phyloP scores from a whole-genome alignment of 2,888 invertebrate species.

The Microplitis manilae region DNA sequence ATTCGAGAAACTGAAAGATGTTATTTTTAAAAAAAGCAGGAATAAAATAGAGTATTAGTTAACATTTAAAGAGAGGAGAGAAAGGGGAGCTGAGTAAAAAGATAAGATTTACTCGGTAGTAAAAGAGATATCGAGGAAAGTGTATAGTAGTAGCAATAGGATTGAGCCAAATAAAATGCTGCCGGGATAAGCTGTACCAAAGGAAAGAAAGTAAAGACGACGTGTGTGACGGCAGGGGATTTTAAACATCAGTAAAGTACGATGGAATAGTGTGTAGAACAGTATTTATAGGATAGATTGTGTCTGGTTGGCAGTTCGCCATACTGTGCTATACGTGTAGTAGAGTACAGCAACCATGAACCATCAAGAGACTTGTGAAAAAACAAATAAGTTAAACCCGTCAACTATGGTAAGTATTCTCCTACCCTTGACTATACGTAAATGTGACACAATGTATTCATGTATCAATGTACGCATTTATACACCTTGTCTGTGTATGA shows the following conservation, averaged over 20 bases:
- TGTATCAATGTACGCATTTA: conserved; percentile 22
- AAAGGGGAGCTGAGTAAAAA: neutral
- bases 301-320: conserved; percentile 67
- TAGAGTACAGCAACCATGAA: conserved; percentile 16
- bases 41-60: too few species aligned
- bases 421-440: conserved; percentile 6
- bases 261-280: conserved; percentile 52
- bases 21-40: too few species aligned
- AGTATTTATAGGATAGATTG: conserved; percentile 70
- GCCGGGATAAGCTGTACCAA: conserved; percentile 41
- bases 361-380: conserved; percentile 48
- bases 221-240: conserved; percentile 19
- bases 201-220: conserved; percentile 30
- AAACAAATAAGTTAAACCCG: conserved; percentile 43
- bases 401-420: conserved; percentile 21
- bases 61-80: neutral
- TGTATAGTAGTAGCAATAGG: conserved; percentile 14
- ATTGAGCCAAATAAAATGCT: conserved; percentile 44
- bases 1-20: too few species aligned
- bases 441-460: neutral
- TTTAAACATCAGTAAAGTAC: conserved; percentile 44
- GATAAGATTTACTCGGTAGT: neutral
- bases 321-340: conserved; percentile 41
- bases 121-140: conserved; percentile 19
- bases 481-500: neutral